Conservation (phyloP, 1,140 invertebrate species). For the Bombus superbus region DNA sequence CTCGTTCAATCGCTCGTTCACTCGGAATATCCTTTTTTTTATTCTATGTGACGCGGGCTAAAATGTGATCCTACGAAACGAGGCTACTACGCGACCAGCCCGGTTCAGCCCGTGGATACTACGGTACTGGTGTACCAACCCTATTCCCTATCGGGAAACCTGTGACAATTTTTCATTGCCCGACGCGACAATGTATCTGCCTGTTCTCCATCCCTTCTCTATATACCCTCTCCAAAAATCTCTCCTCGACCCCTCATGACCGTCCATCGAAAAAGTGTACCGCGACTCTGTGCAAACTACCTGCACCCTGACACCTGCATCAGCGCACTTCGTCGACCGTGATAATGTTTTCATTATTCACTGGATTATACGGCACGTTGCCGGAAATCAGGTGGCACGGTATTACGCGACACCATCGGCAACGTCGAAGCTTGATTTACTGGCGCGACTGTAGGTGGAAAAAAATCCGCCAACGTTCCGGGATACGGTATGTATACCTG, state of each 20-base stretch:
- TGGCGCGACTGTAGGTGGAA: conserved; percentile 14
- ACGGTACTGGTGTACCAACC: conserved; percentile 34
- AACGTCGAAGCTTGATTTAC: conserved; percentile 63
- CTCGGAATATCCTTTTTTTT: conserved; percentile 38
- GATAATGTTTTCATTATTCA: conserved; percentile 74
- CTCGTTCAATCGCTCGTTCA: conserved; percentile 30
- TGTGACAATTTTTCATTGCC: conserved; percentile 70
- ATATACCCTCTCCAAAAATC: not conserved
- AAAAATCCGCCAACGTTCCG: conserved; percentile 27
- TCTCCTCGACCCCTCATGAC: not conserved
- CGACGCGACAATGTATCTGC: conserved; percentile 70
- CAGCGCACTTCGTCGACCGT: conserved; percentile 53
- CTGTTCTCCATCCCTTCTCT: conserved; percentile 3
- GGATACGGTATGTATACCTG: not conserved
- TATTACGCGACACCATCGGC: conserved; percentile 59
- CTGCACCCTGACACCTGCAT: conserved; percentile 40
- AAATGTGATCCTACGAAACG: conserved; percentile 25
- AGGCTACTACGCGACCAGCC: conserved; percentile 32
- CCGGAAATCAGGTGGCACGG: conserved; percentile 65
- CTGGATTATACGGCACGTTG: conserved; percentile 63
- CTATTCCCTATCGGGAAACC: conserved; percentile 69
- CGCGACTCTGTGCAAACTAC: conserved; percentile 40
- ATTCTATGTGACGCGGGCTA: not conserved
- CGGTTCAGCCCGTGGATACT: not conserved
- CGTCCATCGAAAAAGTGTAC: conserved; percentile 56